Evolutionary conservation across 2,797 vertebrate genomes (phyloP).

Genomic region (Chaenodraco wilsoni): DNA sequence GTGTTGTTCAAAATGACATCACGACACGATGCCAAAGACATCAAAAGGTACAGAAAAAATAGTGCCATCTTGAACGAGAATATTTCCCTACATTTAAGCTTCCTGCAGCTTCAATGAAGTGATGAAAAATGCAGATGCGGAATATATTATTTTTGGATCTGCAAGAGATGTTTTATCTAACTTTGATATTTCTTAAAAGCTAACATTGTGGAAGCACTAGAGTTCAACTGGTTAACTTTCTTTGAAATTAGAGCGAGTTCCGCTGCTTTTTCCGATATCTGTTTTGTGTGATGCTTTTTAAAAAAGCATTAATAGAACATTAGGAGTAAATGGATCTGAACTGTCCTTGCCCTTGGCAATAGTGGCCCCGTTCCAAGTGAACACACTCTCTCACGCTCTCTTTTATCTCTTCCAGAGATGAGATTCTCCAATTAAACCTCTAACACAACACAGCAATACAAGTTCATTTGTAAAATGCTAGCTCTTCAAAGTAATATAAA

Average conservation of each 20-base stretch:
- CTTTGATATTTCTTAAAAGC: not conserved
- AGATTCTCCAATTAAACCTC: constrained; percentile 60
- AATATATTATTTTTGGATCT: not conserved
- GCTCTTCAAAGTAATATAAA: constrained; percentile 36
- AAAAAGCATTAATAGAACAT: constrained; percentile 77
- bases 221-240: constrained; percentile 32
- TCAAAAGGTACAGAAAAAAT: not conserved
- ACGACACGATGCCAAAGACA: not conserved
- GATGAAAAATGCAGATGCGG: constrained; percentile 4
- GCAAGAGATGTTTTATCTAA: not conserved
- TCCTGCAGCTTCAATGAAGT: not conserved
- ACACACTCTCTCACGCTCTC: constrained; percentile 46
- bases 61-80: not conserved
- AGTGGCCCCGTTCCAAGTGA: constrained; percentile 72
- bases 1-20: not conserved
- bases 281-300: constrained; percentile 47
- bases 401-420: constrained; percentile 60
- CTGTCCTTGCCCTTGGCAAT: constrained; percentile 70
- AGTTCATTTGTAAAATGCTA: constrained; percentile 49
- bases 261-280: constrained; percentile 24
- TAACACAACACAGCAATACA: constrained; percentile 49
- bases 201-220: not conserved
- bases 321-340: constrained; percentile 80
- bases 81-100: not conserved
- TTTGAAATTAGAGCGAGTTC: constrained; percentile 14